phyloP scores from a whole-genome alignment of 2,797 vertebrate genomes.

The Micropoecilia bifurca region DNA sequence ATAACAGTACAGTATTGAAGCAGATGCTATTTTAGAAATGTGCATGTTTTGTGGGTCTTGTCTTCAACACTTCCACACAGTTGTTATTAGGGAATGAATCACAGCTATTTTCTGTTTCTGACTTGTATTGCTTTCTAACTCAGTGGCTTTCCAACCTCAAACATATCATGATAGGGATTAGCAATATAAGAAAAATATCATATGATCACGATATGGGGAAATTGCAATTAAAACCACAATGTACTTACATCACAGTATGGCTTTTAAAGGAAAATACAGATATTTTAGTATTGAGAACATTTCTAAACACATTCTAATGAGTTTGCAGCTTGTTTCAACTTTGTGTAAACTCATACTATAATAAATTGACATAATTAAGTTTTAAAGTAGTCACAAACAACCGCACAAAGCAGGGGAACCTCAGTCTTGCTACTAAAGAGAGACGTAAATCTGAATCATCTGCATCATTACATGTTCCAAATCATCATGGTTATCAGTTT shows the following conservation, averaged over 20 bases:
- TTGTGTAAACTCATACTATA: not conserved
- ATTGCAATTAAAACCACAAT: not conserved
- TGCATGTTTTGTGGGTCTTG: not conserved
- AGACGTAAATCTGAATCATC: not conserved
- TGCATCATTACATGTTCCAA: not conserved
- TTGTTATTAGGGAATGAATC: not conserved
- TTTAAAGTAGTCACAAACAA: slow-evolving; percentile 1
- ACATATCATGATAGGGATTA: not conserved
- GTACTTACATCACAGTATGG: not conserved
- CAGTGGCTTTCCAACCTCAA: not conserved
- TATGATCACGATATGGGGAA: not conserved
- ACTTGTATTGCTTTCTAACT: not conserved
- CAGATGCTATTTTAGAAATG: not conserved
- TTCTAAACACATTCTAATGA: not conserved
- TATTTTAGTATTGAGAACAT: not conserved
- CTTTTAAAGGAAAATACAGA: not conserved
- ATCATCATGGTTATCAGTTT: not conserved
- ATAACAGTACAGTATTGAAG: not conserved
- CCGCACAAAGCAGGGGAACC: not conserved
- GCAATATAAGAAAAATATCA: not conserved
- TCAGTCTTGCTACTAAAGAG: not conserved
- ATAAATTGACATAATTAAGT: too few species aligned
- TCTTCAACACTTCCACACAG: not conserved
- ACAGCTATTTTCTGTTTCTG: not conserved
- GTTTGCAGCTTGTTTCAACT: not conserved